phyloP scores from a whole-genome alignment of 1,140 invertebrate genomes.

The Triops cancriformis region DNA sequence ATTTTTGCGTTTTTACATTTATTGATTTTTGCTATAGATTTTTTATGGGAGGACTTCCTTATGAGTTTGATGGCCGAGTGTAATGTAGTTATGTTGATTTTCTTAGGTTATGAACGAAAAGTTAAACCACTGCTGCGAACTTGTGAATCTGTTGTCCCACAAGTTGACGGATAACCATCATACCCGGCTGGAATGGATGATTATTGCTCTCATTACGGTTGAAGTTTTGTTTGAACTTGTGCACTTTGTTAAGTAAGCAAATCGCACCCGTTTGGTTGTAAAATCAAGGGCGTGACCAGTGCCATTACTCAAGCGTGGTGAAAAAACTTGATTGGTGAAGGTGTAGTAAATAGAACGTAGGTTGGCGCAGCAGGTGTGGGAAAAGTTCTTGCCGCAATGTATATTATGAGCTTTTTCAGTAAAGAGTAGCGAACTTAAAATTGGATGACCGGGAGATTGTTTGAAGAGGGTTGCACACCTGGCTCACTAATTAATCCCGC shows the following conservation, averaged over 20 bases:
- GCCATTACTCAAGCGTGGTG: not conserved
- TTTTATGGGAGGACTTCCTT: too few relatives aligned
- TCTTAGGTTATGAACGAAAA: slow-evolving; percentile 87
- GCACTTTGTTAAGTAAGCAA: slow-evolving; percentile 56
- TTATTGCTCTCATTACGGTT: slow-evolving; percentile 87
- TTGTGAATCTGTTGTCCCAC: slow-evolving; percentile 74
- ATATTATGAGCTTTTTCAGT: too few relatives aligned
- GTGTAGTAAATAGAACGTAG: not conserved
- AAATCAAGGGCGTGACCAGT: not conserved
- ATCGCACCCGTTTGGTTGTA: not conserved
- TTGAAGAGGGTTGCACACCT: slow-evolving; percentile 21
- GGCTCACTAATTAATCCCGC: not conserved
- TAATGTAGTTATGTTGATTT: slow-evolving; percentile 28
- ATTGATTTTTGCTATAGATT: too few relatives aligned
- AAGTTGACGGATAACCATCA: slow-evolving; percentile 87
- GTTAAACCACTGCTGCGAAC: slow-evolving; percentile 80
- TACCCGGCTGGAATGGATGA: slow-evolving; percentile 88
- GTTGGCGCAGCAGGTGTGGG: not conserved
- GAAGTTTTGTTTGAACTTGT: slow-evolving; percentile 83
- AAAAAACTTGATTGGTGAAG: not conserved
- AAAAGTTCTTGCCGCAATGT: not conserved
- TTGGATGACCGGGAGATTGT: slow-evolving; percentile 15
- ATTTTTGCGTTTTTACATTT: too few relatives aligned
- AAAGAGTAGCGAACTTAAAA: not conserved
- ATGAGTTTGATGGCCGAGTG: too few relatives aligned